Evolutionary conservation across 2,888 invertebrate species (phyloP).

Genomic region (Macropis europaea): DNA sequence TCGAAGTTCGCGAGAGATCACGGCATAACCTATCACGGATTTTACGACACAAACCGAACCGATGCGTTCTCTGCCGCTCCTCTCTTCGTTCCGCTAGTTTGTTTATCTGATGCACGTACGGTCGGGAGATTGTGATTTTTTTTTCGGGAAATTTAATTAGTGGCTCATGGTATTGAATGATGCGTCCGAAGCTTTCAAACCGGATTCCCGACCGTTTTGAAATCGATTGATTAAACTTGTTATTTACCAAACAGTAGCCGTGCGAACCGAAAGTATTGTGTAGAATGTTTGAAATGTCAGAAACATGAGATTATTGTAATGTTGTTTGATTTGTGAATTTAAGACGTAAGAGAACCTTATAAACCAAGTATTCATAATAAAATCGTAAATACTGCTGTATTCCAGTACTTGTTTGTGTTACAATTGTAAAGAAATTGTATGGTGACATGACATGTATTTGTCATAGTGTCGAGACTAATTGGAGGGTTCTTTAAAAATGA

Average conservation of each 20-base stretch:
- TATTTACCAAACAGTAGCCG: slow-evolving; percentile 25
- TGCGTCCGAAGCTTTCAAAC: not conserved
- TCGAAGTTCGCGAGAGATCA: slow-evolving; percentile 31
- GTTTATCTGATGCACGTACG: slow-evolving; percentile 39
- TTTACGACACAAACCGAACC: slow-evolving; percentile 32
- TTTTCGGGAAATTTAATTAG: slow-evolving; percentile 2
- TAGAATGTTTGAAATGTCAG: not conserved
- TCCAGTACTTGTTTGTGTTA: too few species aligned
- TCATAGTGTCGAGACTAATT: slow-evolving; percentile 2
- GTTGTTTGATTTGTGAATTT: not conserved
- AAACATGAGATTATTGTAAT: not conserved
- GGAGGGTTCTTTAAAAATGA: slow-evolving; percentile 1
- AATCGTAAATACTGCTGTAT: not conserved
- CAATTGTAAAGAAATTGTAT: slow-evolving; percentile 8
- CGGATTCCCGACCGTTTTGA: not conserved
- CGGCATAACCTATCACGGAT: slow-evolving; percentile 48
- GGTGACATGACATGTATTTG: slow-evolving; percentile 3
- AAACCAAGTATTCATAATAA: not conserved
- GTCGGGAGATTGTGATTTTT: not conserved
- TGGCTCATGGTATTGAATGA: not conserved
- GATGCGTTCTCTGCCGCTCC: slow-evolving; percentile 13
- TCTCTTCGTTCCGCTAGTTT: slow-evolving; percentile 20
- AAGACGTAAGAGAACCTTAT: not conserved
- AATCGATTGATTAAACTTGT: slow-evolving; percentile 5
- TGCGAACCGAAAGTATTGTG: slow-evolving; percentile 14